Percentiles rank a stretch among this genome's conserved stretches.
Evolutionary conservation across 2,113 vertebrate species (phyloP).

Genomic region (Lucifuga dentata): DNA sequence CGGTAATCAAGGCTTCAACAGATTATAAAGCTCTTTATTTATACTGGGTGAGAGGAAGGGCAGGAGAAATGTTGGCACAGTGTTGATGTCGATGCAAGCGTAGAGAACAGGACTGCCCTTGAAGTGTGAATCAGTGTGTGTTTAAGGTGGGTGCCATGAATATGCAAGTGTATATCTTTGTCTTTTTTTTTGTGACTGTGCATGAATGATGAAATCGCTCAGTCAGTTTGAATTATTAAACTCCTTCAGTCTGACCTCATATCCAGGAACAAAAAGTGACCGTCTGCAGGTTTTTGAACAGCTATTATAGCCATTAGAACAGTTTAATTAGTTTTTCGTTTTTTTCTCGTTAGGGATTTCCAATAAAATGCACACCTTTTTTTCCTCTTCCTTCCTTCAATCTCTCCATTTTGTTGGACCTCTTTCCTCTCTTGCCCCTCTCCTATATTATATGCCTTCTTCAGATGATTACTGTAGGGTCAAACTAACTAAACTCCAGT

Average conservation of each 20-base stretch:
- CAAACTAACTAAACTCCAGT: no score
- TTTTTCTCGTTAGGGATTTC: background rate
- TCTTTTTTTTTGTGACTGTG: background rate
- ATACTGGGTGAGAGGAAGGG: constrained; percentile 1
- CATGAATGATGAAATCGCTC: no score
- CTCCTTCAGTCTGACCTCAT: no score
- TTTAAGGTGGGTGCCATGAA: no score
- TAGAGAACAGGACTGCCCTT: constrained; percentile 1
- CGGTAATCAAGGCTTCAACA: constrained; percentile 9
- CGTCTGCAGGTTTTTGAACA: no score
- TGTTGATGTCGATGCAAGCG: background rate
- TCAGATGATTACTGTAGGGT: no score
- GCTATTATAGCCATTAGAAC: no score
- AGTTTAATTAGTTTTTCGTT: background rate
- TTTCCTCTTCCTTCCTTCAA: no score
- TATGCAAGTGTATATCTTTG: background rate
- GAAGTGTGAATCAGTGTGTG: constrained; percentile 18
- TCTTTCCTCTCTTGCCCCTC: background rate
- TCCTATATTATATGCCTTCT: no score
- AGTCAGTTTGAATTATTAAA: no score
- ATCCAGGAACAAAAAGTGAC: no score
- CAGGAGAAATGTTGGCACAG: background rate
- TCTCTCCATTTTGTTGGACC: background rate
- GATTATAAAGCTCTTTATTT: constrained; percentile 26
- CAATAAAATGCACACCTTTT: no score